phyloP scores from a whole-genome alignment of 1,140 invertebrate species.

The Drosophila parabipectinata region DNA sequence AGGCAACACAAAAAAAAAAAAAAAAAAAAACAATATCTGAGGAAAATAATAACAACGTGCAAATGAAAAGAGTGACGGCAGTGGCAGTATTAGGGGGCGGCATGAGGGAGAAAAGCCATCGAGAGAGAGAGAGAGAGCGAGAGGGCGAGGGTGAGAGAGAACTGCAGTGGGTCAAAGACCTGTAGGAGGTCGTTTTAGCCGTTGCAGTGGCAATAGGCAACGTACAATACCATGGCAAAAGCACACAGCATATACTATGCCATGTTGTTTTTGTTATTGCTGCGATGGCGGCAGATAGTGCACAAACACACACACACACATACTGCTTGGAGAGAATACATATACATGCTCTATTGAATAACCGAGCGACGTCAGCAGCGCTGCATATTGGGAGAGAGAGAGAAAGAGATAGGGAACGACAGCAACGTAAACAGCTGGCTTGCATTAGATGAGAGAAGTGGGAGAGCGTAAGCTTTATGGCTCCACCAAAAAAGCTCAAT shows the following conservation, averaged over 20 bases:
- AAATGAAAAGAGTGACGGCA: conserved; percentile 53
- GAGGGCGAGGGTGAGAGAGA: conserved; percentile 9
- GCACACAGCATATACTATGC: conserved; percentile 3
- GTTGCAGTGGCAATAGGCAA: conserved; percentile 82
- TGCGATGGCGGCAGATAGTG: conserved; percentile 71
- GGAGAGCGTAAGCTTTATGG: conserved; percentile 23
- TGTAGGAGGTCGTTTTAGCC: conserved; percentile 83
- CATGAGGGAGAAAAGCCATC: neutral
- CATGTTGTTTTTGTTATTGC: conserved; percentile 20
- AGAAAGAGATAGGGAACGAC: neutral
- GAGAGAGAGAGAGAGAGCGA: neutral
- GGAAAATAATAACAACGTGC: conserved; percentile 71
- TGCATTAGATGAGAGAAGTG: conserved; percentile 22
- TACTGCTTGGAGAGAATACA: conserved; percentile 8
- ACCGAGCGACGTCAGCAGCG: conserved; percentile 53
- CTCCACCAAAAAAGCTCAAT: conserved; percentile 35
- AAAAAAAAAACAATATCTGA: conserved; percentile 27
- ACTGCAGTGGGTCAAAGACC: conserved; percentile 82
- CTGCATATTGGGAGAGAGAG: conserved; percentile 50
- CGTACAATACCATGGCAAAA: conserved; percentile 79
- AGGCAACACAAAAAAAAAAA: conserved; percentile 7
- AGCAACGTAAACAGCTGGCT: conserved; percentile 41
- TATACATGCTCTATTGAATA: conserved; percentile 63
- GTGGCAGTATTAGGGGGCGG: conserved; percentile 3
- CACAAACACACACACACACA: conserved; percentile 39